Percentiles rank a stretch among this genome's conserved stretches.
Conservation (phyloP, 2,888 invertebrate species). For the Xanthorhoe designata region DNA sequence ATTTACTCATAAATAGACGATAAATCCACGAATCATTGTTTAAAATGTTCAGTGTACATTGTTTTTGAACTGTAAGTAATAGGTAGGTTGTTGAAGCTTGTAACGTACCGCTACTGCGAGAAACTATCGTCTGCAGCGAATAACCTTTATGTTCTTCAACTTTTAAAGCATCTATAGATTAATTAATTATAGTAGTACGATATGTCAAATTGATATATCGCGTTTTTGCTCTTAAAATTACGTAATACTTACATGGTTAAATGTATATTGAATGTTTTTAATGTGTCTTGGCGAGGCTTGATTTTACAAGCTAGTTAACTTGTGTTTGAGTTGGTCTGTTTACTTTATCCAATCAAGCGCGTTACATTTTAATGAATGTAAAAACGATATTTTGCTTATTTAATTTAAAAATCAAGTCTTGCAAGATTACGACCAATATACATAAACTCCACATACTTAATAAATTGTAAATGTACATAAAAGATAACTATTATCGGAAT, state of each 20-base stretch:
- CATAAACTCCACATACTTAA: constrained; percentile 29
- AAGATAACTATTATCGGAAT: constrained; percentile 30
- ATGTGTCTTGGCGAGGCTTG: not conserved
- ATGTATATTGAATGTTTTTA: not conserved
- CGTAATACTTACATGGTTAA: not conserved
- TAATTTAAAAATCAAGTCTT: constrained; percentile 9
- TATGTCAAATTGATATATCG: constrained; percentile 1
- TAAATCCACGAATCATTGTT: too few relatives aligned
- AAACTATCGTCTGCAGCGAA: not conserved
- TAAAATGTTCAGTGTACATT: not conserved
- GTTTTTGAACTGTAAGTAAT: not conserved
- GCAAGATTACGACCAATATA: constrained; percentile 33
- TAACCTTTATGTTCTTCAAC: not conserved
- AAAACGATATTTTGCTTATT: not conserved
- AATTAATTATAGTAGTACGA: not conserved
- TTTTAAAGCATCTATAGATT: not conserved
- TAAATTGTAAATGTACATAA: constrained; percentile 30
- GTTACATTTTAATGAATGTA: not conserved
- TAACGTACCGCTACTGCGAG: not conserved
- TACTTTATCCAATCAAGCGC: not conserved
- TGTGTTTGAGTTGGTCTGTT: not conserved
- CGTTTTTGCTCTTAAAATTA: not conserved
- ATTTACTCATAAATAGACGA: too few relatives aligned
- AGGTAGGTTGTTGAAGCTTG: constrained; percentile 1
- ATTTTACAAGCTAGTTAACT: not conserved